Evolutionary conservation across 53 echinoderm and acorn worm genomes (phyloP).

Genomic region (Antedon mediterranea): DNA sequence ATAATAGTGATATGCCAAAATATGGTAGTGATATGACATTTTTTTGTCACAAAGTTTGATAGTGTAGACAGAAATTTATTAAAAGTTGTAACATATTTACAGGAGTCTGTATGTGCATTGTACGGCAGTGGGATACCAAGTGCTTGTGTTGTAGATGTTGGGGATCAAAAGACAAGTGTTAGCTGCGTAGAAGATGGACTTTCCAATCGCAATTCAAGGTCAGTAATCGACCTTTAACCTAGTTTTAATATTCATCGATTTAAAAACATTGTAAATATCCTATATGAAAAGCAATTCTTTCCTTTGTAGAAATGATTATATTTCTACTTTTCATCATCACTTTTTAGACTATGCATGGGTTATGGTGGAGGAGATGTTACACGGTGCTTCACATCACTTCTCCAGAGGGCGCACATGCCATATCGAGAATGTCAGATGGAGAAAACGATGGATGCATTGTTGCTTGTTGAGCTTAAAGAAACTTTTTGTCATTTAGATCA

Average conservation of each 20-base stretch:
- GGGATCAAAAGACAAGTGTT: constrained; percentile 93
- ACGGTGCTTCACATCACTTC: constrained; percentile 69
- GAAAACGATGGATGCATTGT: constrained; percentile 82
- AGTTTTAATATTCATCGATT: too few relatives aligned
- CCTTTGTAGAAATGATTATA: too few relatives aligned
- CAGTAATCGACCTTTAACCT: too few relatives aligned
- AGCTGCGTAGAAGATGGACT: constrained; percentile 95
- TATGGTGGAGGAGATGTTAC: constrained; percentile 95
- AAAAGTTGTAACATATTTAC: background rate
- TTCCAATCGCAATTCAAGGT: constrained; percentile 95
- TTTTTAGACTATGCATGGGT: constrained; percentile 57
- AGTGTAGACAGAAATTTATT: too few relatives aligned
- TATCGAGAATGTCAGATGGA: constrained; percentile 68
- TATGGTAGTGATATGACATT: too few relatives aligned
- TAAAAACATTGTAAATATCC: too few relatives aligned
- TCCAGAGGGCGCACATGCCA: constrained; percentile 79
- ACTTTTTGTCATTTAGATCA: constrained; percentile 96
- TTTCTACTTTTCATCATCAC: constrained; percentile 2
- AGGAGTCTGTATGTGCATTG: constrained; percentile 87
- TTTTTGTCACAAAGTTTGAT: too few relatives aligned
- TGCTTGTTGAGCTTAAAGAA: constrained; percentile 78
- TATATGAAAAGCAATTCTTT: too few relatives aligned
- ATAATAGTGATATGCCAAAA: too few relatives aligned
- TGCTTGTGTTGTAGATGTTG: constrained; percentile 97
- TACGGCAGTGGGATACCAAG: constrained; percentile 88